Base-by-base conservation (phyloP, 2,113 vertebrate genomes). In the Nestor notabilis region DNA sequence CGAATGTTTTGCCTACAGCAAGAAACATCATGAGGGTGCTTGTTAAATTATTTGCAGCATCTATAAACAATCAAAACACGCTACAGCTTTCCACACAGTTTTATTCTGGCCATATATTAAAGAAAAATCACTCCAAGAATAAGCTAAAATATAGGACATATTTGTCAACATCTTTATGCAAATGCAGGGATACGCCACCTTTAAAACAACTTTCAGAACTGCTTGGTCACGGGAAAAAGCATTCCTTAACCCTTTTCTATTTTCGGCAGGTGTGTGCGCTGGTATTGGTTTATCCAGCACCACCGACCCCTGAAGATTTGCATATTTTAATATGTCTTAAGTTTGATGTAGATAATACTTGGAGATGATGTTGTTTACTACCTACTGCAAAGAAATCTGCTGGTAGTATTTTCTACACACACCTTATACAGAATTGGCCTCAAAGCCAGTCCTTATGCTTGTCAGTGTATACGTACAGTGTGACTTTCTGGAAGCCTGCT, bases 1-100 rank as follows among this genome's bases (percentile, higher is more conserved):
- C 71, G 13, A 84, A 93, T 71, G 60, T 41, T 94, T 91, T 94
- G 77, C 94, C 89, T 97, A n/a, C 77, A 94, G 94, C 74, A 82
- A 87, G 65, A 75, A 76, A 71, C 56, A 28, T 60, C 44, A 13
- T 17, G 76, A 90, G 31, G 14, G 12, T 63, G 35, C 44, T 83
- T 77, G 28, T 89, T 80, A 74, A 88, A 74, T 84, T 91, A 79
- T 91, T 82, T 93, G 65, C 77, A 96, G 69, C 66, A 55, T 79
- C 47, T 64, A 23, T 21, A 78, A 47, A 58, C 47, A 79, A 50
- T 79, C 65, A 89, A 77, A 83, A 50, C 68, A 83, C 25, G 29
- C 39, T 64, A 20, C n/a, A 72, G 79, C 74, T 72, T 84, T 87
- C 33, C 29, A 50, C 28, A n/a, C 27, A 55, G 0, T 50, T 47